Evolutionary conservation across 2,797 vertebrate genomes (phyloP).

Genomic region (Oophaga sylvatica): DNA sequence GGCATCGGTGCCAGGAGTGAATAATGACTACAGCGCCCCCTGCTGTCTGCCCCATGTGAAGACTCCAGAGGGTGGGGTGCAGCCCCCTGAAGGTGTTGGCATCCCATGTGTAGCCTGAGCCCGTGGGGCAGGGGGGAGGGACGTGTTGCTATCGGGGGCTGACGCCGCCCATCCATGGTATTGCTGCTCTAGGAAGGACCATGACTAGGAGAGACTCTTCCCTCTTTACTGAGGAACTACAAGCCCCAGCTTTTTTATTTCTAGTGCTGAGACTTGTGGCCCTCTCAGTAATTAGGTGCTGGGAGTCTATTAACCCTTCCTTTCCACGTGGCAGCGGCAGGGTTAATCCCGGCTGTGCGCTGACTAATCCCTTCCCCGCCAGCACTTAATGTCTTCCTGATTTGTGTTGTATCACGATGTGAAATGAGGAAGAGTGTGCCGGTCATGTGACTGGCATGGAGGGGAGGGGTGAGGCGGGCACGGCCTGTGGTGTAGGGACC

Average conservation of each 20-base stretch:
- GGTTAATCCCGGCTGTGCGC: neutral
- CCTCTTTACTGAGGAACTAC: constrained; percentile 1
- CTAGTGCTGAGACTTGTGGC: neutral
- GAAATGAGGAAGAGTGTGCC: constrained; percentile 33
- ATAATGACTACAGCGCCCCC: neutral
- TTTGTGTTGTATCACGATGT: neutral
- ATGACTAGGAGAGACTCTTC: neutral
- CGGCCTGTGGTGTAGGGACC: neutral
- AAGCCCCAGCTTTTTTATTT: neutral
- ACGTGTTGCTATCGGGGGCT: neutral
- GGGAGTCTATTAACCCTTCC: neutral
- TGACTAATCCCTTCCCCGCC: constrained; percentile 17
- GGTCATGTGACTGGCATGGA: constrained; percentile 35
- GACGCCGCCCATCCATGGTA: constrained; percentile 1
- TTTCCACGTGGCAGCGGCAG: constrained; percentile 4
- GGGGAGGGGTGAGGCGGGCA: neutral
- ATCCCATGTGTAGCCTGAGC: neutral
- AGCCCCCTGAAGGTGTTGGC: too few relatives aligned
- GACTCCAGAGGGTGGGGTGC: neutral
- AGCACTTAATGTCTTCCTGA: constrained; percentile 47
- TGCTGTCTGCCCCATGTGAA: neutral
- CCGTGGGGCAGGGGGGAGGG: neutral
- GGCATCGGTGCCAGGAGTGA: neutral
- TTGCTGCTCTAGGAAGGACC: constrained; percentile 42
- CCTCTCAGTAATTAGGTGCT: neutral